These are phyloP conservation scores for Agapornis roseicollis DNA, from an alignment of 2,113 vertebrate genomes.

Conservation along the genomic window DNA sequence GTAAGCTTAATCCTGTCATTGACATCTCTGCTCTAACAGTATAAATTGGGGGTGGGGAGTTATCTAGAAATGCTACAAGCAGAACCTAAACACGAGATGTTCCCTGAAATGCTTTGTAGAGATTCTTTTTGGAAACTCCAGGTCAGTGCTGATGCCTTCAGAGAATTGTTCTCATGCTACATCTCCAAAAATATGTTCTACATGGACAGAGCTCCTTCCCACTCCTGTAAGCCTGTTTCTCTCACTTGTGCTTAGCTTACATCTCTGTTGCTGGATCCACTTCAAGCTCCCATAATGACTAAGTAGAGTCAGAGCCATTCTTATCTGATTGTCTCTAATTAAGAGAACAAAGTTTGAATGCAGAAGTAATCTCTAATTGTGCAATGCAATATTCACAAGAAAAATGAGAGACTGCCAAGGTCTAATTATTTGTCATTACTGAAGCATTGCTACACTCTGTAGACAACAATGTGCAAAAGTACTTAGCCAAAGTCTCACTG, in stretches of 20 bases:
- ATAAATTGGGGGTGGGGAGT: neutral
- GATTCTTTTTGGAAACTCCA: neutral
- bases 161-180: neutral
- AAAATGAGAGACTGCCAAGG: constrained; percentile 61
- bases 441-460: constrained; percentile 53
- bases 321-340: constrained; percentile 69
- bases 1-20: neutral
- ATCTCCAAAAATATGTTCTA: neutral
- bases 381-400: constrained; percentile 65
- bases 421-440: constrained; percentile 70
- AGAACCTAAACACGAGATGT: neutral
- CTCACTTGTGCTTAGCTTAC: neutral
- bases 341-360: constrained; percentile 56
- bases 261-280: neutral
- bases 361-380: constrained; percentile 41
- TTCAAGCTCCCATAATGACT: constrained; percentile 18
- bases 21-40: neutral
- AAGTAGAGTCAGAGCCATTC: neutral
- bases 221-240: neutral
- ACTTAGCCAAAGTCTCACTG: constrained; percentile 11
- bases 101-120: neutral
- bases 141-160: neutral
- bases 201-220: neutral
- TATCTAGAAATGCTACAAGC: neutral
- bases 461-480: constrained; percentile 23